These are phyloP conservation scores for Tricholauxania praeusta DNA, from an alignment of 2,888 invertebrate species.

Conservation along the genomic window DNA sequence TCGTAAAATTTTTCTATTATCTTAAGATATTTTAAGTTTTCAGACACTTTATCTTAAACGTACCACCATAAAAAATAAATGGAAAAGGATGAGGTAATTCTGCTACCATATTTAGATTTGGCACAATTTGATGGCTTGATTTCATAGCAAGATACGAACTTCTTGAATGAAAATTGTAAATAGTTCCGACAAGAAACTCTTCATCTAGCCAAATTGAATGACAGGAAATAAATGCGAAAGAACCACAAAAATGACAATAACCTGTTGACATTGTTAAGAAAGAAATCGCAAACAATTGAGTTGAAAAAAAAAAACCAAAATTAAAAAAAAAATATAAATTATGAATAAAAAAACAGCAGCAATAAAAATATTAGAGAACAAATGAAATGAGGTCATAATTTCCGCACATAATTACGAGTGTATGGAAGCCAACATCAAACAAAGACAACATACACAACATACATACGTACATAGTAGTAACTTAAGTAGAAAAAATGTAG, in stretches of 20 bases:
- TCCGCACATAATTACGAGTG: conserved; percentile 40
- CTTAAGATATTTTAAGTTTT: too few relatives aligned
- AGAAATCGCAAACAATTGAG: conserved; percentile 5
- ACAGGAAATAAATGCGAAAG: neutral
- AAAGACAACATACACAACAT: conserved; percentile 10
- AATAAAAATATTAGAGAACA: conserved; percentile 11
- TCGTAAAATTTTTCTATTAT: too few relatives aligned
- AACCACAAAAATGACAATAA: conserved; percentile 16
- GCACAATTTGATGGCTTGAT: too few relatives aligned
- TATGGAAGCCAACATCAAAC: conserved; percentile 17
- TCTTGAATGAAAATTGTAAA: too few relatives aligned
- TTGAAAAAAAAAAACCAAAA: neutral
- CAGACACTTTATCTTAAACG: too few relatives aligned
- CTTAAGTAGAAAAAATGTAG: conserved; percentile 10
- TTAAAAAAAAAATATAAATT: neutral
- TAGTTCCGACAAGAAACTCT: too few relatives aligned
- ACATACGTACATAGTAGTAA: conserved; percentile 16
- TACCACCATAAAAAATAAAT: too few relatives aligned
- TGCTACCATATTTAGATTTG: too few relatives aligned
- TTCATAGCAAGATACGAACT: too few relatives aligned
- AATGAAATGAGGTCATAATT: conserved; percentile 43
- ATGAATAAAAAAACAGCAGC: neutral
- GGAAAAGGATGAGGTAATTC: too few relatives aligned
- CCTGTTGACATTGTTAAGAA: conserved; percentile 23
- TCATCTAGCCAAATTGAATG: too few relatives aligned